Evolutionary conservation across 2,797 vertebrate genomes (phyloP).

Genomic region (Sphaeramia orbicularis): DNA sequence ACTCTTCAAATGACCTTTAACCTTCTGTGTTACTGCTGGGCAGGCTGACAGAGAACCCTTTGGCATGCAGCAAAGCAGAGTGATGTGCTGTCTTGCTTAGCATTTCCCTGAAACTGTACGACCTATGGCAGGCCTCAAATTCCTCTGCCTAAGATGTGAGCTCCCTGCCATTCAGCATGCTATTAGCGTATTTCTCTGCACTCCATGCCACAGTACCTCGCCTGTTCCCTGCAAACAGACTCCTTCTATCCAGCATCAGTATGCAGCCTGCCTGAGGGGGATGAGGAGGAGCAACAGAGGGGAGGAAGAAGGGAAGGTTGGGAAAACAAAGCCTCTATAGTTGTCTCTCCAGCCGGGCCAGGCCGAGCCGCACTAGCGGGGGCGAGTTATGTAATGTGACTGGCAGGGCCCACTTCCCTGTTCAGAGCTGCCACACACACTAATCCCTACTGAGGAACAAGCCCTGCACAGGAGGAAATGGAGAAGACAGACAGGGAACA

Average conservation of each 20-base stretch:
- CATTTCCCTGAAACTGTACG: constrained; percentile 52
- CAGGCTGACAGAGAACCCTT: constrained; percentile 30
- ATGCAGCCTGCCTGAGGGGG: constrained; percentile 80
- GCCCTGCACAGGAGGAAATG: constrained; percentile 66
- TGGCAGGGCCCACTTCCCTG: constrained; percentile 84
- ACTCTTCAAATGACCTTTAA: constrained; percentile 21
- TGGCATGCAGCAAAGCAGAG: constrained; percentile 28
- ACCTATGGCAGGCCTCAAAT: constrained; percentile 70
- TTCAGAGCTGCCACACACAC: constrained; percentile 77
- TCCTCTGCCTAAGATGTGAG: constrained; percentile 72
- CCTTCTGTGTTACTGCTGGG: constrained; percentile 24
- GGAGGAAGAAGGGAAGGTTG: constrained; percentile 78
- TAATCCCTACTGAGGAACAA: constrained; percentile 83
- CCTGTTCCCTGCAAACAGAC: constrained; percentile 86
- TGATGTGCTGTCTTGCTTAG: constrained; percentile 27
- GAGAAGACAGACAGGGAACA: constrained; percentile 51
- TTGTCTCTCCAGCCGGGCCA: constrained; percentile 84
- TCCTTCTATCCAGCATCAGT: constrained; percentile 84
- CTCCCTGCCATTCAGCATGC: constrained; percentile 76
- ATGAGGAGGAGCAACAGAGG: constrained; percentile 67
- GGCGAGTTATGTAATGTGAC: constrained; percentile 89
- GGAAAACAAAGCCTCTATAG: constrained; percentile 88
- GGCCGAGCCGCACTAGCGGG: constrained; percentile 71
- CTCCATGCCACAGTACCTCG: constrained; percentile 78
- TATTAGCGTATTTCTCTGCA: constrained; percentile 77